Evolutionary conservation across 2,797 vertebrate genomes (phyloP), one percentile per base, ranked within the genome.

Genomic region (Melanotaenia pygmaea): DNA sequence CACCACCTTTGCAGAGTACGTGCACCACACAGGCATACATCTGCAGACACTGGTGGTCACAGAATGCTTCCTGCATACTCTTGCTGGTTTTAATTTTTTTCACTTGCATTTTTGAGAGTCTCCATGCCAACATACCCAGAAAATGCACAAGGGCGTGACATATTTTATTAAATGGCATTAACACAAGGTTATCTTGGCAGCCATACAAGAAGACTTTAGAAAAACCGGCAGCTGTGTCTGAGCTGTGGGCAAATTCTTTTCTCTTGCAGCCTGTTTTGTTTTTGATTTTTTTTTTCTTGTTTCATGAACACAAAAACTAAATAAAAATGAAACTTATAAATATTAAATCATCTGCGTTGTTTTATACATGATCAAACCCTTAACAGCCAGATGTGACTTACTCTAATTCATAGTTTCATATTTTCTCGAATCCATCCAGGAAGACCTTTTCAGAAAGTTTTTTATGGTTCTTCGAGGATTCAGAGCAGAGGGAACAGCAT

Each of bases 71-170:
- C 63, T 77, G 59, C 64, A 60, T 5, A 20, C 76, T 72, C 34
- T 60, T 22, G 26, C 78, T 83, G 74, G 34, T 67, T 59, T 47
- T 47, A 47, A 13, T 13, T n/a, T 26, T 81, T 77, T 70, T 76
- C 77, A 66, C 75, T 72, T 22, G 45, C 83, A 90, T 91, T 90
- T 84, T 76, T 88, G 67, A 71, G 72, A 72, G 67, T 83, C 72
- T 66, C 80, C 87, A 35, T 77, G 85, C 83, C 86, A 90, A 86
- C 64, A 74, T 74, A 67, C 32, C 72, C 63, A 40, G 30, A 57
- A 77, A 72, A 82, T 58, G 57, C 70, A 72, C 59, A 75, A 68
- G 67, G 50, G 67, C 2, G 14, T 40, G 1, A 50, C 64, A 76
- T 73, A 59, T 85, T 86, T 82, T 61, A 82, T 71, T 72, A 84